Percentiles rank a stretch among this genome's conserved stretches.
phyloP scores from a whole-genome alignment of 2,888 invertebrate genomes.

The Geotrupes spiniger region DNA sequence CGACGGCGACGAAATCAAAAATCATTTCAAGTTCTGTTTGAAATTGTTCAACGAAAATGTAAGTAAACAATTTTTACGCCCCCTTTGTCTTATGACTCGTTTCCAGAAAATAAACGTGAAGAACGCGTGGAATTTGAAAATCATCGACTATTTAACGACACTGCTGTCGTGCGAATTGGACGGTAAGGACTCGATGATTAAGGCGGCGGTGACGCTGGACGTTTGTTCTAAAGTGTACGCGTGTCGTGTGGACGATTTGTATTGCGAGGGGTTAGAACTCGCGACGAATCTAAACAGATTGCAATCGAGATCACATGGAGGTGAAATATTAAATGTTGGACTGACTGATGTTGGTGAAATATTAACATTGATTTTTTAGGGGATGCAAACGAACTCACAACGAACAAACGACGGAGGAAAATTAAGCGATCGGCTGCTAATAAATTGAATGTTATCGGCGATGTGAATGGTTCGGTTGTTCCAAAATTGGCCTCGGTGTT shows the following conservation, averaged over 20 bases:
- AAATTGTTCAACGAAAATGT: constrained; percentile 16
- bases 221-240: constrained; percentile 17
- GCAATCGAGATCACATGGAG: neutral
- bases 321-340: too few relatives aligned
- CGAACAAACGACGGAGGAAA: neutral
- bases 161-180: constrained; percentile 9
- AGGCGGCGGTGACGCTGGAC: constrained; percentile 14
- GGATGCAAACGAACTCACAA: too few relatives aligned
- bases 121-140: constrained; percentile 18
- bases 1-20: constrained; percentile 9
- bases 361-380: too few relatives aligned
- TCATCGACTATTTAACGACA: constrained; percentile 16
- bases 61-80: too few relatives aligned
- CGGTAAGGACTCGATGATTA: constrained; percentile 11
- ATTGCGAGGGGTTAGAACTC: constrained; percentile 11
- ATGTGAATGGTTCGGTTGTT: neutral
- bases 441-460: neutral
- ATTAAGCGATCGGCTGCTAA: neutral
- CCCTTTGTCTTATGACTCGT: too few relatives aligned
- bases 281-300: constrained; percentile 1
- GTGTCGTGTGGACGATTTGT: constrained; percentile 19
- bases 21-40: constrained; percentile 10
- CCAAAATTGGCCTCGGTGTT: constrained; percentile 9
- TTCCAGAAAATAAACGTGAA: constrained; percentile 19
- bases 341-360: too few relatives aligned